Conservation (phyloP, 2,888 invertebrate genomes). For the Heliconius ismenius region DNA sequence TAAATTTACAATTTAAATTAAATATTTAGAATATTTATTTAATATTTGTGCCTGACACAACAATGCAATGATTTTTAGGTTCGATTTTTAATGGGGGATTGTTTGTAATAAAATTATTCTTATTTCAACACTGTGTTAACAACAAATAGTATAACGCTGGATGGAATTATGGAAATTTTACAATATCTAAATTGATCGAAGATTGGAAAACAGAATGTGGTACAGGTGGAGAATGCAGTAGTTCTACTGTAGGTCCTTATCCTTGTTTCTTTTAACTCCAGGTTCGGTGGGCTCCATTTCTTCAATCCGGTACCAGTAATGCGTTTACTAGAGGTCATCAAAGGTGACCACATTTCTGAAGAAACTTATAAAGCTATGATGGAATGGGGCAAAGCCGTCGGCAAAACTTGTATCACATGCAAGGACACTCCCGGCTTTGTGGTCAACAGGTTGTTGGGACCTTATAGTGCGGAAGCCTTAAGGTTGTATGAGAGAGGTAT, state of each 20-base stretch:
- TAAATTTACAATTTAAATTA: too few species aligned
- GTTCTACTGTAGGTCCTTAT: not conserved
- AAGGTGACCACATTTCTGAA: constrained; percentile 88
- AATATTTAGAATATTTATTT: too few species aligned
- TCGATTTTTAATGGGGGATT: too few species aligned
- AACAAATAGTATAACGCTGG: too few species aligned
- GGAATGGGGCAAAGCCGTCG: constrained; percentile 90
- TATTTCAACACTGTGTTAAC: too few species aligned
- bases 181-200: too few species aligned
- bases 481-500: constrained; percentile 90
- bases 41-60: too few species aligned
- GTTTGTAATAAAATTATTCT: too few species aligned
- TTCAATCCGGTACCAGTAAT: constrained; percentile 96
- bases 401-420: constrained; percentile 92
- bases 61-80: too few species aligned
- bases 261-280: constrained; percentile 43
- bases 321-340: constrained; percentile 92
- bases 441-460: constrained; percentile 92
- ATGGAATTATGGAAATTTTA: too few species aligned
- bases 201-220: too few species aligned
- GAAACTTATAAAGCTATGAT: constrained; percentile 87
- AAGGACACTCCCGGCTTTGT: constrained; percentile 97
- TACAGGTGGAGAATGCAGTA: too few species aligned
- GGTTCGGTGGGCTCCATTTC: constrained; percentile 94
- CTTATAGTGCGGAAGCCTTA: constrained; percentile 91